A percentile compares a stretch with the other conserved stretches of the same genome.
Evolutionary conservation across 2,797 vertebrate genomes (phyloP).

Genomic region (Graptemys geographica): DNA sequence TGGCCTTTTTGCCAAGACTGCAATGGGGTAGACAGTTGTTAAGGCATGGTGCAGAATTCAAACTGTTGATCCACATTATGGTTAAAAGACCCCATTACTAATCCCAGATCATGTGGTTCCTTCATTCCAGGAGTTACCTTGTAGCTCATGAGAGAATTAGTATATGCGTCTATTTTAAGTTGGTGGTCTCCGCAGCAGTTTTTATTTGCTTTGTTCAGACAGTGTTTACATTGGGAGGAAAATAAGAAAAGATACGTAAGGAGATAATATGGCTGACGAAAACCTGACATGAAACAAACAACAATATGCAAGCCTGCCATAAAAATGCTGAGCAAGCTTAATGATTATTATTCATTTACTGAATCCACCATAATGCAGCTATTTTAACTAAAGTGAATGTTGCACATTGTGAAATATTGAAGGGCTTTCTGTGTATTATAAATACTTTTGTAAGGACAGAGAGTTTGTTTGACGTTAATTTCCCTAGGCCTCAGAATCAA

Average conservation of each 20-base stretch:
- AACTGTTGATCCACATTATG: neutral
- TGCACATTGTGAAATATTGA: neutral
- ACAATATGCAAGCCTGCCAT: neutral
- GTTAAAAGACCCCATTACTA: neutral
- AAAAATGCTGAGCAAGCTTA: neutral
- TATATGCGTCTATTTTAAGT: neutral
- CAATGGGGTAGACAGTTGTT: neutral
- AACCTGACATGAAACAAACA: neutral
- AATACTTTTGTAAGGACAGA: neutral
- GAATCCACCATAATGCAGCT: neutral
- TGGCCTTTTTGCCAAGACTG: neutral
- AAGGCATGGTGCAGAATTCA: neutral
- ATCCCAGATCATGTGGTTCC: neutral
- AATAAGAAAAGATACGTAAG: neutral
- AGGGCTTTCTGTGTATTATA: neutral
- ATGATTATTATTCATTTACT: neutral
- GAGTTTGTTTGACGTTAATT: neutral
- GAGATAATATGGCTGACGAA: neutral
- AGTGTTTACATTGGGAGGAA: neutral
- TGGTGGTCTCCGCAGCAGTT: rapidly evolving
- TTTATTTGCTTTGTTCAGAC: neutral
- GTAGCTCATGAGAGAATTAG: neutral
- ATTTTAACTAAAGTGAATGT: neutral
- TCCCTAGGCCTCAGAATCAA: neutral
- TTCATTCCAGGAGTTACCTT: rapidly evolving